Percentiles rank a stretch among this genome's conserved stretches.
Evolutionary conservation across 2,797 vertebrate genomes (phyloP).

Genomic region (Eupleurogrammus muticus): DNA sequence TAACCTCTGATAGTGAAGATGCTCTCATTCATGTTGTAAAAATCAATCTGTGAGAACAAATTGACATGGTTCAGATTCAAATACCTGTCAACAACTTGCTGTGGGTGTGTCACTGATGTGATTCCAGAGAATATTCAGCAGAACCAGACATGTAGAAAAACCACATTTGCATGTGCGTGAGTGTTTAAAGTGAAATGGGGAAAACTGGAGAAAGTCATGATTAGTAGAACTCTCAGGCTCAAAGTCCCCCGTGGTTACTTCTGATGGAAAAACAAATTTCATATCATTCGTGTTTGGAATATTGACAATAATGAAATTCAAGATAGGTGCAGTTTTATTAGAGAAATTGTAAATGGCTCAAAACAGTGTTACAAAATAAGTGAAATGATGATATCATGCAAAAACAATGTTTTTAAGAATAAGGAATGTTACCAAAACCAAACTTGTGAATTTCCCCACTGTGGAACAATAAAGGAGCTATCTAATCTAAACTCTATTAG

Average conservation of each 20-base stretch:
- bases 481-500: no score
- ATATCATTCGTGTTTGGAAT: no score
- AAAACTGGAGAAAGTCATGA: neutral
- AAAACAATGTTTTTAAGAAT: no score
- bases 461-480: no score
- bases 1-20: neutral
- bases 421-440: no score
- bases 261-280: neutral
- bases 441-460: no score
- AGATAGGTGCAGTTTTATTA: no score
- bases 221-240: neutral
- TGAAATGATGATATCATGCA: no score
- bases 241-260: constrained; percentile 11
- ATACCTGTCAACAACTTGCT: neutral
- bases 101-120: constrained; percentile 14
- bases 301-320: no score
- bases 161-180: constrained; percentile 22
- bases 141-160: constrained; percentile 49
- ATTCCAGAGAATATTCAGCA: constrained; percentile 26
- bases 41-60: neutral
- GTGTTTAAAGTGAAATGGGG: neutral
- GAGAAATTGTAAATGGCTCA: no score
- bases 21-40: neutral
- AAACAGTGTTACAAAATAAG: no score
- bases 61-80: neutral